Evolutionary conservation across 2,888 invertebrate genomes (phyloP).

Genomic region (Trissoscelio sp.): DNA sequence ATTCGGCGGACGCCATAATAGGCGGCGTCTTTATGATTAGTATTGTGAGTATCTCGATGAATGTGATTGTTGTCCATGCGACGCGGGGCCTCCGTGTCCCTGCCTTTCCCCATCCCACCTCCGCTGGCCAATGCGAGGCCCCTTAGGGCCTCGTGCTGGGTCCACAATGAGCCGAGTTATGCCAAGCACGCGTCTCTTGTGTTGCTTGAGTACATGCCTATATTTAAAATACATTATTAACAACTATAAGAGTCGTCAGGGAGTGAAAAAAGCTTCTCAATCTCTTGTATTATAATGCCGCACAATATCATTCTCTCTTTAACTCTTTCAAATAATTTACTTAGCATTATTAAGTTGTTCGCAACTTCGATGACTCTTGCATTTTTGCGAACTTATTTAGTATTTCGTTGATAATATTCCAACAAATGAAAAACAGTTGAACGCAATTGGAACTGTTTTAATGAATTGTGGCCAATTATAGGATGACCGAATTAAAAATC

Average conservation of each 20-base stretch:
- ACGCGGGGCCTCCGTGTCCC: conserved; percentile 74
- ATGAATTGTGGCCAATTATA: no score
- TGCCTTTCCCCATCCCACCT: conserved; percentile 71
- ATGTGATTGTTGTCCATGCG: conserved; percentile 82
- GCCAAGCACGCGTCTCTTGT: conserved; percentile 82
- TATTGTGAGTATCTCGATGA: conserved; percentile 82
- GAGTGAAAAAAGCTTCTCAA: conserved; percentile 68
- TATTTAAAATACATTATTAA: conserved; percentile 83
- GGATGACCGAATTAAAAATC: no score
- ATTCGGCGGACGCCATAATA: conserved; percentile 79
- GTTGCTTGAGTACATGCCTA: conserved; percentile 80
- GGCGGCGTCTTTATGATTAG: conserved; percentile 83
- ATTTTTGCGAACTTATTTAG: no score
- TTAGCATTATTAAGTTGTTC: conserved; percentile 39
- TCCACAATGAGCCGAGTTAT: conserved; percentile 81
- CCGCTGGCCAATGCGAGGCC: conserved; percentile 72
- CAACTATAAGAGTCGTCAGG: conserved; percentile 76
- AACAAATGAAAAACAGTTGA: no score
- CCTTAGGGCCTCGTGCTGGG: conserved; percentile 78
- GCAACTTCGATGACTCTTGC: background rate
- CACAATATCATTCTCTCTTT: conserved; percentile 70
- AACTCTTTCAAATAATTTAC: conserved; percentile 41
- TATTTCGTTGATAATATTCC: no score
- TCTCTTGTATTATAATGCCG: conserved; percentile 64
- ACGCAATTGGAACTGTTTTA: no score